Evolutionary conservation across 2,888 invertebrate species (phyloP).

Genomic region (Protodeltote pygarga): DNA sequence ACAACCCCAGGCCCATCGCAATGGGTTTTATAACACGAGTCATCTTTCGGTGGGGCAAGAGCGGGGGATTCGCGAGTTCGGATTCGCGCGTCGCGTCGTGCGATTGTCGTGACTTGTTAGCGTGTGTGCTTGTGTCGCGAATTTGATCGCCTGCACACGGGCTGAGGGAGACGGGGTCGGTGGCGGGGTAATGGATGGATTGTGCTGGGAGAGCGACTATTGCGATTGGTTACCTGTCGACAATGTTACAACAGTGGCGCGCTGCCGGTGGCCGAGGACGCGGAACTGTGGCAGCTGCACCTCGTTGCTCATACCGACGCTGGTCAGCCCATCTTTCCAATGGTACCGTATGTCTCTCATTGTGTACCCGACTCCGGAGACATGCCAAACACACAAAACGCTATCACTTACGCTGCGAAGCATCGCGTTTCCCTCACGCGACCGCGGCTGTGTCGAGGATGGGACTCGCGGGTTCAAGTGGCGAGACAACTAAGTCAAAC

Average conservation of each 20-base stretch:
- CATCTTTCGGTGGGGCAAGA: constrained; percentile 80
- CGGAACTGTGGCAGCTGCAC: constrained; percentile 99
- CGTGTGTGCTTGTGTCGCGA: constrained; percentile 83
- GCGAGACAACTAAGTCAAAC: constrained; percentile 62
- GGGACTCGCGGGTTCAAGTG: constrained; percentile 61
- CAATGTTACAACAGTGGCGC: constrained; percentile 96
- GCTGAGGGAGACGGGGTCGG: constrained; percentile 84
- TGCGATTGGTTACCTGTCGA: constrained; percentile 94
- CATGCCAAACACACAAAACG: constrained; percentile 87
- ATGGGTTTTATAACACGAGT: constrained; percentile 85
- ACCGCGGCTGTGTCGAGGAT: constrained; percentile 63
- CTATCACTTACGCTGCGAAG: constrained; percentile 86
- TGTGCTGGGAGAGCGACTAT: constrained; percentile 75
- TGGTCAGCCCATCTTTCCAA: constrained; percentile 97
- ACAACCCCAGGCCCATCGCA: constrained; percentile 86
- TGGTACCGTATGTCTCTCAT: constrained; percentile 99
- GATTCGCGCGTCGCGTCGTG: constrained; percentile 78
- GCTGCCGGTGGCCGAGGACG: constrained; percentile 98
- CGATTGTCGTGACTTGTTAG: constrained; percentile 79
- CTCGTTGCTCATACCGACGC: constrained; percentile 98
- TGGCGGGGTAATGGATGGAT: constrained; percentile 76
- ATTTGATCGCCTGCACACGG: constrained; percentile 79
- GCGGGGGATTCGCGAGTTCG: constrained; percentile 75
- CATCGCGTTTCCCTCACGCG: constrained; percentile 70
- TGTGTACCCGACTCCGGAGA: constrained; percentile 97